A percentile compares a stretch with the other conserved stretches of the same genome.
These are phyloP conservation scores for Pygoscelis antarcticus DNA, from an alignment of 2,113 vertebrate genomes.

Conservation along the genomic window DNA sequence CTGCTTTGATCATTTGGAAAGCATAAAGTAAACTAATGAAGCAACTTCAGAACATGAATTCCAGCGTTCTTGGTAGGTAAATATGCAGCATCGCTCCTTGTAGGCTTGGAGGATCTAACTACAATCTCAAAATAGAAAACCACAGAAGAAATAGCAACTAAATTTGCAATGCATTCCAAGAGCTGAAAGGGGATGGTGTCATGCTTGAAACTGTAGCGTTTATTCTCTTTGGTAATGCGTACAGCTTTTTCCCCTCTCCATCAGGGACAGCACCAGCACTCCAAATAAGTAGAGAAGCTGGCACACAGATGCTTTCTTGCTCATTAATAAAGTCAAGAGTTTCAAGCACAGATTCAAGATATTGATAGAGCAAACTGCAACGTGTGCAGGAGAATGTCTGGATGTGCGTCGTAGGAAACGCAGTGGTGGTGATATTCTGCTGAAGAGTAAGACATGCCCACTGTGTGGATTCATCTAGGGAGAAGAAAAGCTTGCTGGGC, in stretches of 20 bases:
- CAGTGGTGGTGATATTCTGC: background rate
- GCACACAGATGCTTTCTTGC: background rate
- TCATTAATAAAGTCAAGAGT: background rate
- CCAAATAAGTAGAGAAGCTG: background rate
- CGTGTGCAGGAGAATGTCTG: background rate
- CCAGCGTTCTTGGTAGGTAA: background rate
- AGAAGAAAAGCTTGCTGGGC: background rate
- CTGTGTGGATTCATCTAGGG: background rate
- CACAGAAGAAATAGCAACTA: constrained; percentile 50
- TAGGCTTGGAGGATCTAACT: background rate
- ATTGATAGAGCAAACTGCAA: background rate
- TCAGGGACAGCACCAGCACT: background rate
- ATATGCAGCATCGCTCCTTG: rapidly evolving
- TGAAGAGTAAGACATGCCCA: background rate
- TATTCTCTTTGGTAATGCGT: background rate
- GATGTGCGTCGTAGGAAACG: background rate
- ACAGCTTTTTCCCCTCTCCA: background rate
- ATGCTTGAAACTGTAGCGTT: constrained; percentile 42
- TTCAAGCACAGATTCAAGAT: background rate
- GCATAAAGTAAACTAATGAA: constrained; percentile 27
- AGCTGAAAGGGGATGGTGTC: background rate
- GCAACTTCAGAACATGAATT: constrained; percentile 12
- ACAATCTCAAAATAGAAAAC: constrained; percentile 36
- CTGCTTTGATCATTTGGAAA: constrained; percentile 58
- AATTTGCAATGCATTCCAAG: constrained; percentile 39